Conservation (phyloP, 1,140 invertebrate species). For the Amyelois transitella region DNA sequence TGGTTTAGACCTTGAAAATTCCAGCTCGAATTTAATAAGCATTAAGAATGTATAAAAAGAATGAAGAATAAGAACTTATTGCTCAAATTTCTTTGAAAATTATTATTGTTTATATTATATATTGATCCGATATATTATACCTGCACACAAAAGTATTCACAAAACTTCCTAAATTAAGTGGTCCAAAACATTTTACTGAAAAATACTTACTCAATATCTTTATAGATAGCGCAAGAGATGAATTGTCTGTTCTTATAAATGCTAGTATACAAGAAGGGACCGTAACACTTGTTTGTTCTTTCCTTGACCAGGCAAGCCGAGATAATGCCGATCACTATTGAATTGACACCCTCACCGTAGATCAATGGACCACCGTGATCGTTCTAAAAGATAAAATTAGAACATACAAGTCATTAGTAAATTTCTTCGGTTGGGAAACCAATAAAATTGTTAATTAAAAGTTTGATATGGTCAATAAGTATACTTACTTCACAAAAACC, state of each 20-base stretch:
- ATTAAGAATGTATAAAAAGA: too few relatives aligned
- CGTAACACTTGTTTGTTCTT: slow-evolving; percentile 54
- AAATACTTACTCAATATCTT: slow-evolving; percentile 50
- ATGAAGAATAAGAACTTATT: too few relatives aligned
- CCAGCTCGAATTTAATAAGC: too few relatives aligned
- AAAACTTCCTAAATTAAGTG: too few relatives aligned
- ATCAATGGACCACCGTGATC: slow-evolving; percentile 56
- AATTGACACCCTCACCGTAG: slow-evolving; percentile 39
- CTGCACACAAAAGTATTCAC: too few relatives aligned
- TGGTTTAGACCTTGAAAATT: too few relatives aligned
- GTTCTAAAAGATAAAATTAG: slow-evolving; percentile 32
- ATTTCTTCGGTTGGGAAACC: too few relatives aligned
- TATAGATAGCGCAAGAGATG: slow-evolving; percentile 56
- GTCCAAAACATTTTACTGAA: neutral
- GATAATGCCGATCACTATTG: slow-evolving; percentile 48
- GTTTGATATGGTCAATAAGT: too few relatives aligned
- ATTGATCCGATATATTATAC: too few relatives aligned
- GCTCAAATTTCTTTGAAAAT: too few relatives aligned
- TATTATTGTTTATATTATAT: too few relatives aligned
- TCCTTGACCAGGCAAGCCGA: slow-evolving; percentile 57
- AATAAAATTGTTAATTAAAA: slow-evolving; percentile 1
- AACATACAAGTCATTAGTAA: neutral
- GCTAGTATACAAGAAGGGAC: slow-evolving; percentile 61
- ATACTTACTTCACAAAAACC: slow-evolving; percentile 56
- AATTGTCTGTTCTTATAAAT: slow-evolving; percentile 58